phyloP scores from a whole-genome alignment of 64 coral and sea anemone species.

The Orbicella faveolata region DNA sequence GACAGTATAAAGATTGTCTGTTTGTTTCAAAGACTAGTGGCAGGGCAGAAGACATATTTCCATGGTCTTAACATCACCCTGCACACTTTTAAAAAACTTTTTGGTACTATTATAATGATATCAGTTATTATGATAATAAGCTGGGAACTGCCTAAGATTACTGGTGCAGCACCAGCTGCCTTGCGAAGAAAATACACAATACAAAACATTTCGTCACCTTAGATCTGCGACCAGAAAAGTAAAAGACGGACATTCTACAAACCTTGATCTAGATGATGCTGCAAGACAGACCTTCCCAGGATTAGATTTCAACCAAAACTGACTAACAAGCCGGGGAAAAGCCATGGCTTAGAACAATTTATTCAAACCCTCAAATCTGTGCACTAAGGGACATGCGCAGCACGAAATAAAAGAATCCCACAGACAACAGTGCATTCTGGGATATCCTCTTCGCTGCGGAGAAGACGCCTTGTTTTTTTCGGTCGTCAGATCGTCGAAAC shows the following conservation, averaged over 20 bases:
- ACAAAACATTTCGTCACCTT: background rate
- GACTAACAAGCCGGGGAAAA: background rate
- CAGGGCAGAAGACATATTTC: too few relatives aligned
- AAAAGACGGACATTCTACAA: background rate
- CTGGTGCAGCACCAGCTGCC: too few relatives aligned
- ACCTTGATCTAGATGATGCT: constrained; percentile 30
- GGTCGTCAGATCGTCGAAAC: background rate
- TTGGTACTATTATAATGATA: too few relatives aligned
- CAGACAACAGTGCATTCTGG: background rate
- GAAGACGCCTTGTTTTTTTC: constrained; percentile 53
- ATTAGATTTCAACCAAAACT: constrained; percentile 19
- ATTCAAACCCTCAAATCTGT: background rate
- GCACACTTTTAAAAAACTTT: too few relatives aligned
- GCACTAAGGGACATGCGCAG: background rate
- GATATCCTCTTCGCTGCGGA: constrained; percentile 6
- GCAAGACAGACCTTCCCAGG: background rate
- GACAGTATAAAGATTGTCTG: too few relatives aligned
- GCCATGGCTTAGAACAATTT: background rate
- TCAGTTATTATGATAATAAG: too few relatives aligned
- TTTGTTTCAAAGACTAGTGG: too few relatives aligned
- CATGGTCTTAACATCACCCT: too few relatives aligned
- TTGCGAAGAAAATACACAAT: background rate
- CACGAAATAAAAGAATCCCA: too few relatives aligned
- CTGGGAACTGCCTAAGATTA: too few relatives aligned
- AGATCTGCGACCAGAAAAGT: background rate